A percentile compares a stretch with the other conserved stretches of the same genome.
Conservation (phyloP, 2,888 invertebrate genomes). For the Sialis fuliginosa region DNA sequence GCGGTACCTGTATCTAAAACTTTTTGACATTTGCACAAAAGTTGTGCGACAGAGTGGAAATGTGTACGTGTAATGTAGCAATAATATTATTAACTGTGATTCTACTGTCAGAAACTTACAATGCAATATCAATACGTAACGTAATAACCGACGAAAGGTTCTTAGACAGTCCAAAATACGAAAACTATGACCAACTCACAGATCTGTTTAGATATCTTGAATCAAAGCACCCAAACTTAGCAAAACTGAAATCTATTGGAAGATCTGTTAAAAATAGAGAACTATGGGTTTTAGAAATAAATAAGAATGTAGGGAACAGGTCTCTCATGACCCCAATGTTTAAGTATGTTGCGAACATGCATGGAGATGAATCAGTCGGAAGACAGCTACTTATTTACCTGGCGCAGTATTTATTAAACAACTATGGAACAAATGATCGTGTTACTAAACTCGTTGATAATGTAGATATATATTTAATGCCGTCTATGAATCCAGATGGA, state of each 20-base stretch:
- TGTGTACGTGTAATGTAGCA: no score
- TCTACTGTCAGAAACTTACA: not conserved
- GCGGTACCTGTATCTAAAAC: no score
- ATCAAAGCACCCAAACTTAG: conserved; percentile 46
- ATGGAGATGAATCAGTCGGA: conserved; percentile 86
- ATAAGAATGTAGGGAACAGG: conserved; percentile 41
- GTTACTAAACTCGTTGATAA: conserved; percentile 62
- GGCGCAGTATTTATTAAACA: conserved; percentile 63
- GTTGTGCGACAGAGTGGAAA: no score
- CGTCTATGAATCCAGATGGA: conserved; percentile 96
- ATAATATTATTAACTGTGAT: conserved; percentile 1
- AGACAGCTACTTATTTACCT: conserved; percentile 68
- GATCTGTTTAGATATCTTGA: conserved; percentile 42
- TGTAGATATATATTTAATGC: conserved; percentile 90
- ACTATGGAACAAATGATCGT: conserved; percentile 49
- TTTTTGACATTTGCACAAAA: no score
- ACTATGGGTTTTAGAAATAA: conserved; percentile 66
- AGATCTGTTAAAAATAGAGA: conserved; percentile 66
- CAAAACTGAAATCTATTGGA: conserved; percentile 60
- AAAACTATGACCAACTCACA: conserved; percentile 51
- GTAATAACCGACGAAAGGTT: conserved; percentile 32
- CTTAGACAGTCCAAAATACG: conserved; percentile 40
- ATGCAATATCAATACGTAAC: conserved; percentile 6
- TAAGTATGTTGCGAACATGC: conserved; percentile 92
- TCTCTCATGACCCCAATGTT: conserved; percentile 67